phyloP scores from a whole-genome alignment of 1,140 invertebrate species.

The Hormaphis cornu region DNA sequence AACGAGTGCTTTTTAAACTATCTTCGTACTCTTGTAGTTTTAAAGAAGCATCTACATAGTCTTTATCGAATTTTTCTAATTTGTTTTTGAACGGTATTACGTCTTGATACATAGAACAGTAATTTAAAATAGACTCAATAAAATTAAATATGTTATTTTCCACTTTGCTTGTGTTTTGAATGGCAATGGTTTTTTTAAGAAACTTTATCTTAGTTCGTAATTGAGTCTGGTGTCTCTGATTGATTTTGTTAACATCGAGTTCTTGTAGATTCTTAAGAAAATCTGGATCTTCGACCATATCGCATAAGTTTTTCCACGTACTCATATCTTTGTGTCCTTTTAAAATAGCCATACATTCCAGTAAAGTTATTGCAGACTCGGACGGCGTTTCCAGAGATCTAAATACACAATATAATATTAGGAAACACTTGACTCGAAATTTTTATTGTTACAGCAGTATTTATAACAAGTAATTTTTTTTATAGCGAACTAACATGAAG shows the following conservation, averaged over 20 bases:
- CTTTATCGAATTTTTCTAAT: slow-evolving; percentile 62
- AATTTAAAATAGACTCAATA: slow-evolving; percentile 72
- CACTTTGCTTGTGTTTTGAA: slow-evolving; percentile 65
- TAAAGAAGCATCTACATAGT: slow-evolving; percentile 38
- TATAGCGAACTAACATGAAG: no score
- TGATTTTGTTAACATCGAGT: slow-evolving; percentile 74
- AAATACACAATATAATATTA: no score
- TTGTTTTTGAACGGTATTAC: slow-evolving; percentile 80
- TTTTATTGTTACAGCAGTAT: no score
- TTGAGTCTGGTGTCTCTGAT: slow-evolving; percentile 57
- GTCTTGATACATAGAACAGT: slow-evolving; percentile 72
- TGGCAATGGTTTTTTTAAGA: slow-evolving; percentile 47
- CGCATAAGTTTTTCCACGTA: slow-evolving; percentile 79
- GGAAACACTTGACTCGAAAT: no score
- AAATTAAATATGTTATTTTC: slow-evolving; percentile 75
- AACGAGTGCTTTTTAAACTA: neutral
- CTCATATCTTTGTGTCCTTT: slow-evolving; percentile 65
- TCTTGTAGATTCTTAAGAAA: slow-evolving; percentile 70
- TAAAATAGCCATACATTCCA: slow-evolving; percentile 77
- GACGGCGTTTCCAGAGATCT: slow-evolving; percentile 79
- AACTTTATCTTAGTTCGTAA: slow-evolving; percentile 52
- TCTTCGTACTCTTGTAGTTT: neutral
- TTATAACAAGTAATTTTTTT: no score
- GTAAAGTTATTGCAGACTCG: slow-evolving; percentile 66
- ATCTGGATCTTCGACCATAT: slow-evolving; percentile 79